These are phyloP conservation scores for Cydia pomonella DNA, from an alignment of 1,140 invertebrate species.

Conservation along the genomic window DNA sequence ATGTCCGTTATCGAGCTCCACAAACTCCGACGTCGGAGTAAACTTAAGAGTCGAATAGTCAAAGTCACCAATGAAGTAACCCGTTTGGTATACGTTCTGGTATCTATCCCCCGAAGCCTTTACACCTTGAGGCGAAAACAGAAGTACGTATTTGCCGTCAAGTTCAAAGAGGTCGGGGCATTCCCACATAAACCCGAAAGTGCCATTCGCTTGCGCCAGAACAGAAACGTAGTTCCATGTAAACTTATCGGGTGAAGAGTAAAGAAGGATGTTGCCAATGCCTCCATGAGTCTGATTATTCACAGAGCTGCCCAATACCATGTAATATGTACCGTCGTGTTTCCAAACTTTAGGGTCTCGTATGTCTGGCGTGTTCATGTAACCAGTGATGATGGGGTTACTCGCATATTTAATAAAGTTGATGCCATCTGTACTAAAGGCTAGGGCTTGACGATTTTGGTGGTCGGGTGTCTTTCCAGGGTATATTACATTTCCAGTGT, in stretches of 20 bases:
- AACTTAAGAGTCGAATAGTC: constrained; percentile 58
- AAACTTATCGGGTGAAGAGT: too few relatives aligned
- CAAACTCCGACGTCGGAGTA: constrained; percentile 52
- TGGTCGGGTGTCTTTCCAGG: constrained; percentile 48
- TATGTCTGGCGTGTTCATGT: constrained; percentile 57
- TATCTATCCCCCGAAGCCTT: constrained; percentile 63
- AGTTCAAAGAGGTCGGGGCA: constrained; percentile 72
- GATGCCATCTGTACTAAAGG: constrained; percentile 56
- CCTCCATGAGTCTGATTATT: constrained; percentile 36
- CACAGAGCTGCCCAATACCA: constrained; percentile 69
- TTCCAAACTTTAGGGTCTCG: constrained; percentile 76
- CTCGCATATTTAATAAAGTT: constrained; percentile 53
- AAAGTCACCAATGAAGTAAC: constrained; percentile 66
- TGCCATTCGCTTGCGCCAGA: constrained; percentile 59
- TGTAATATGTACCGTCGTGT: constrained; percentile 59
- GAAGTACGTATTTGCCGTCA: constrained; percentile 56
- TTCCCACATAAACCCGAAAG: constrained; percentile 69
- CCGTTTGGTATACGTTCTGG: constrained; percentile 69
- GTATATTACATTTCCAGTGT: constrained; percentile 65
- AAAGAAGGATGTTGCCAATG: too few relatives aligned
- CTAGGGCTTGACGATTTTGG: constrained; percentile 59
- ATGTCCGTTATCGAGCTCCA: constrained; percentile 70
- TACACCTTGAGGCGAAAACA: constrained; percentile 74
- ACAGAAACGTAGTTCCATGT: constrained; percentile 38
- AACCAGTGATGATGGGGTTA: constrained; percentile 61